phyloP scores from a whole-genome alignment of 2,888 invertebrate genomes.

The Fissipunctia ypsillon region DNA sequence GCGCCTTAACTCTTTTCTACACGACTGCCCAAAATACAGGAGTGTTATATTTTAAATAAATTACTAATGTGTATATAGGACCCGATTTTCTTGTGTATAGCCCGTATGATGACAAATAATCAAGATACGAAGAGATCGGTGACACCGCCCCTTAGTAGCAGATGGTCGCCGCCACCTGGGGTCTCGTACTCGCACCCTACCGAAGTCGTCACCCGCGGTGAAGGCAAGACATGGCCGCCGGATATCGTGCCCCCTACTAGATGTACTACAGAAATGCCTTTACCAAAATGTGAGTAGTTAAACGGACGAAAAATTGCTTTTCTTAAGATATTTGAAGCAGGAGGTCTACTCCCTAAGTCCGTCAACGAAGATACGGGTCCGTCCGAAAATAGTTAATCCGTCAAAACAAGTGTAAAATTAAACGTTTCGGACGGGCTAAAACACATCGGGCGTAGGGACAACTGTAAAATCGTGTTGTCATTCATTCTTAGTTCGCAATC shows the following conservation, averaged over 20 bases:
- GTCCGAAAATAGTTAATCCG: too few relatives aligned
- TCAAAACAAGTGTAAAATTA: too few relatives aligned
- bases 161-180: too few relatives aligned
- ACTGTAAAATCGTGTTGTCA: too few relatives aligned
- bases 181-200: fast-evolving
- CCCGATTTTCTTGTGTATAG: neutral
- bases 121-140: neutral
- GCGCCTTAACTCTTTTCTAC: neutral
- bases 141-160: neutral
- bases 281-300: conserved; percentile 7
- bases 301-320: neutral
- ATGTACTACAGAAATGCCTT: conserved; percentile 13
- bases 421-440: too few relatives aligned
- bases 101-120: neutral
- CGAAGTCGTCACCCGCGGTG: neutral
- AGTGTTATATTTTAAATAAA: neutral
- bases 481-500: too few relatives aligned
- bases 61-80: neutral
- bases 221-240: neutral
- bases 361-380: too few relatives aligned
- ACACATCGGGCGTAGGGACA: too few relatives aligned
- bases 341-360: too few relatives aligned
- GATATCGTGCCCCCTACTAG: neutral
- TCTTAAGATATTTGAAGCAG: neutral
- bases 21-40: neutral